Evolutionary conservation across 2,888 invertebrate species (phyloP), one percentile per base, ranked within the genome.

Genomic region (Gonocerus acuteangulatus): DNA sequence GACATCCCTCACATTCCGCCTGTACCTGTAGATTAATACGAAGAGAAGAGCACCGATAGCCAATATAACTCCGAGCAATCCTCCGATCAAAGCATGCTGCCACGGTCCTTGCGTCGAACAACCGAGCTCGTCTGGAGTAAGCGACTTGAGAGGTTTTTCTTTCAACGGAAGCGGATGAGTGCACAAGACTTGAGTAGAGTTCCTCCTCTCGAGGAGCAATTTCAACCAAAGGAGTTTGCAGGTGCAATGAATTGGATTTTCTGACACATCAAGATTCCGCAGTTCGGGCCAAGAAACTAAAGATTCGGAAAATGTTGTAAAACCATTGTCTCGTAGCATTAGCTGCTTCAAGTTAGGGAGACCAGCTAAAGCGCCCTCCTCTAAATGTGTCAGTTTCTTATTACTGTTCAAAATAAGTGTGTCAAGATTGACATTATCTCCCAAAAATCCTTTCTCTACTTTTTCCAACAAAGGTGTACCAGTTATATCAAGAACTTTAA

Each of bases 221-320:
- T 85, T 80, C 36, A 92, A 77, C 91, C 91, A 92, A 62, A 88
- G 74, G 27, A 91, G 74, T 64, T 84, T 82, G 71, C 92, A 92
- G 71, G 87, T 86, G 73, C 92, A 92, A 62, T 82, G 78, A 54
- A 92, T 78, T 0, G 89, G 89, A 71, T 91, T 91, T 70, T 90
- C 89, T 2, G 87, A 85, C 36, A 92, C 77, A 71, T 90, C 90
- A 16, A 92, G 73, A 16, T 82, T 81, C 51, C 83, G 80, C 34
- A 91, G 75, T 70, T 89, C 89, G 67, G 82, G 83, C 80, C 89
- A 91, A 21, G 87, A 82, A 39, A 89, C 85, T 51, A 89, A 80
- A 0, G 85, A 82, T 73, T 91, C 90, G n/a, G 86, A 81, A 63
- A 92, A 77, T 2, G 82, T 82, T 62, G 80, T 79, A 67, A 91